A percentile compares a stretch with the other conserved stretches of the same genome.
These are phyloP conservation scores for Gallinago solitaria DNA, from an alignment of 2,797 vertebrate species.

Conservation along the genomic window DNA sequence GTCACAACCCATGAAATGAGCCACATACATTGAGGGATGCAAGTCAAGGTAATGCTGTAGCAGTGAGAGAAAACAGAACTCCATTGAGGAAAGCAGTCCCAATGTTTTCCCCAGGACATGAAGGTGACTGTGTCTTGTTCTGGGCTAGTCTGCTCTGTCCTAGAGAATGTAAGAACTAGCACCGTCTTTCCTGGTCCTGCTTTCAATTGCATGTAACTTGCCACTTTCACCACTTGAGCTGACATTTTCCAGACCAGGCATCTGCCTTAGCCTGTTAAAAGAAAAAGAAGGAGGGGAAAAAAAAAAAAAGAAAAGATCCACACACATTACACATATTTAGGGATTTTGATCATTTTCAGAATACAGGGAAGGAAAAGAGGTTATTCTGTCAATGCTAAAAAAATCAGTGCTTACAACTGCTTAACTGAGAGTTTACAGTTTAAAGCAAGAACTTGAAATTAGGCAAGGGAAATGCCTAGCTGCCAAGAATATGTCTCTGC, in stretches of 20 bases:
- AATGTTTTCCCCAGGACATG: accelerated
- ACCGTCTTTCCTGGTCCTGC: not conserved
- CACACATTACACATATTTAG: not conserved
- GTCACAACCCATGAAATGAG: not conserved
- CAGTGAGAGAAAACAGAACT: not conserved
- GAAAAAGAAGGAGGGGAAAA: not conserved
- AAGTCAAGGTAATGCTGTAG: not conserved
- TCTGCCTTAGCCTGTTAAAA: not conserved
- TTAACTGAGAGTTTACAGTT: slow-evolving; percentile 25
- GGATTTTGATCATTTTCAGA: not conserved
- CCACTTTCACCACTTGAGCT: slow-evolving; percentile 7
- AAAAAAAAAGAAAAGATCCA: not conserved
- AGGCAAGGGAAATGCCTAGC: slow-evolving; percentile 14
- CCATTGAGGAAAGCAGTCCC: not conserved
- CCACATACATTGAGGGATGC: accelerated
- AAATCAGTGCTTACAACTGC: not conserved
- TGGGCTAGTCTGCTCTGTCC: not conserved
- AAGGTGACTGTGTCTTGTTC: not conserved
- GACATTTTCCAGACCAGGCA: slow-evolving; percentile 28
- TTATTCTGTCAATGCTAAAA: slow-evolving; percentile 13
- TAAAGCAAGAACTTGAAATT: slow-evolving; percentile 37
- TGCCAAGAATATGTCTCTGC: slow-evolving; percentile 44
- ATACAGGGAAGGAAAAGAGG: not conserved
- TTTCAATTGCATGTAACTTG: slow-evolving; percentile 46
- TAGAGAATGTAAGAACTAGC: not conserved